A percentile compares a stretch with the other conserved stretches of the same genome.
Evolutionary conservation across 2,113 vertebrate genomes (phyloP).

Genomic region (Dissostichus mawsoni): DNA sequence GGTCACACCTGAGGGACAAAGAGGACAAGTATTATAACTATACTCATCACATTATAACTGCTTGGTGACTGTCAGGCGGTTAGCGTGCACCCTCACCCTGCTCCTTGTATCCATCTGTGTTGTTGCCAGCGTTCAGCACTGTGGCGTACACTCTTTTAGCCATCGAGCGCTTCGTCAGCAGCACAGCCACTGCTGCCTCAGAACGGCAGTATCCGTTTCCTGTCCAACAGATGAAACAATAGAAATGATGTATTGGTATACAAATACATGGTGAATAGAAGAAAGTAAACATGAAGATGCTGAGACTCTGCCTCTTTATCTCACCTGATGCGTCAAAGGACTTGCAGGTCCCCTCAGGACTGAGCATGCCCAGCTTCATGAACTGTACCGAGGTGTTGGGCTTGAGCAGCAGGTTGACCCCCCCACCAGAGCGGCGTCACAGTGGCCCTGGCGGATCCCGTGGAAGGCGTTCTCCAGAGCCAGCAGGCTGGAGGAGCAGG

Average conservation of each 20-base stretch:
- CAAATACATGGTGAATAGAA: too few relatives aligned
- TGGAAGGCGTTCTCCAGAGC: constrained; percentile 92
- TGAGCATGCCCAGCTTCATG: constrained; percentile 97
- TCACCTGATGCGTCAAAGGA: constrained; percentile 91
- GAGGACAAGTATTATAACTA: not conserved
- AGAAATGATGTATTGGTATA: not conserved
- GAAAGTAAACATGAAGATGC: not conserved
- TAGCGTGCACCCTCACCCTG: constrained; percentile 85
- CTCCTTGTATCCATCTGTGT: constrained; percentile 96
- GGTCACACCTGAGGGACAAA: constrained; percentile 88
- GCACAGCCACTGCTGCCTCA: constrained; percentile 90
- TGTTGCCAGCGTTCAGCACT: constrained; percentile 91
- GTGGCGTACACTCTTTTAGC: constrained; percentile 94
- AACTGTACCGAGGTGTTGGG: constrained; percentile 97
- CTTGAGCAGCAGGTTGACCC: constrained; percentile 93
- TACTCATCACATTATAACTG: too few relatives aligned
- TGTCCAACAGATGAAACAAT: constrained; percentile 48
- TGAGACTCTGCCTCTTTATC: not conserved
- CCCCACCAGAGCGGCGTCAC: constrained; percentile 90
- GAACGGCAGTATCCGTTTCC: constrained; percentile 95
- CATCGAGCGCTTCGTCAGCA: constrained; percentile 89
- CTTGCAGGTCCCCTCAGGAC: constrained; percentile 91
- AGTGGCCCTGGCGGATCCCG: constrained; percentile 88
- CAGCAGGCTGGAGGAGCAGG: constrained; percentile 95
- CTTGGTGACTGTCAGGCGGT: not conserved